A percentile compares a stretch with the other conserved stretches of the same genome.
phyloP scores from a whole-genome alignment of 1,140 invertebrate species.

The Berghia stephanieae region DNA sequence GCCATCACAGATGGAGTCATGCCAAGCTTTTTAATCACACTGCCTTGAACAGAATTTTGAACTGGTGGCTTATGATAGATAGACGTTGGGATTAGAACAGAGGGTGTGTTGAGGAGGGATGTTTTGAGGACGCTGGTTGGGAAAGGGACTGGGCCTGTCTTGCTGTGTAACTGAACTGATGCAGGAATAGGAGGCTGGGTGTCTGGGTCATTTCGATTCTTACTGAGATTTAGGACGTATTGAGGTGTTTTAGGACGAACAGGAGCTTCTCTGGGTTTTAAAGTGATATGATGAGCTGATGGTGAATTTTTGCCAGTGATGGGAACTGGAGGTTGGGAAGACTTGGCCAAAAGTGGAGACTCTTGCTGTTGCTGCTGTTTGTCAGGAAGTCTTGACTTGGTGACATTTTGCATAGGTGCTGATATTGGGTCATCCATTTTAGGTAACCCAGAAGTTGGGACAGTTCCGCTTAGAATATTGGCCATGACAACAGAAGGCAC shows the following conservation, averaged over 20 bases:
- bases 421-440: no score
- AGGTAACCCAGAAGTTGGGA: not conserved
- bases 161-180: no score
- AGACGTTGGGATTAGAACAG: not conserved
- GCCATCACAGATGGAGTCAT: not conserved
- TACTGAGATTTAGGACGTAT: no score
- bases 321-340: not conserved
- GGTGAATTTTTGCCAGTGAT: not conserved
- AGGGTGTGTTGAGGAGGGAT: not conserved
- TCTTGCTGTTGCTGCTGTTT: not conserved
- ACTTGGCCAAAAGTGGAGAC: not conserved
- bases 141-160: no score
- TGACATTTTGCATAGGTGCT: not conserved
- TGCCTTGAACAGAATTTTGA: not conserved
- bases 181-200: no score
- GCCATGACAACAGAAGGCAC: slow-evolving; percentile 23
- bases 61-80: not conserved
- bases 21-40: not conserved
- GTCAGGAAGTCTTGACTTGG: not conserved
- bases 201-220: no score
- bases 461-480: not conserved
- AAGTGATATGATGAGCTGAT: not conserved
- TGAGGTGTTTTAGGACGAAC: no score
- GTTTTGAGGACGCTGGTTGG: no score
- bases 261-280: slow-evolving; percentile 8